phyloP scores from a whole-genome alignment of 2,113 vertebrate genomes.

The Callithrix jacchus region DNA sequence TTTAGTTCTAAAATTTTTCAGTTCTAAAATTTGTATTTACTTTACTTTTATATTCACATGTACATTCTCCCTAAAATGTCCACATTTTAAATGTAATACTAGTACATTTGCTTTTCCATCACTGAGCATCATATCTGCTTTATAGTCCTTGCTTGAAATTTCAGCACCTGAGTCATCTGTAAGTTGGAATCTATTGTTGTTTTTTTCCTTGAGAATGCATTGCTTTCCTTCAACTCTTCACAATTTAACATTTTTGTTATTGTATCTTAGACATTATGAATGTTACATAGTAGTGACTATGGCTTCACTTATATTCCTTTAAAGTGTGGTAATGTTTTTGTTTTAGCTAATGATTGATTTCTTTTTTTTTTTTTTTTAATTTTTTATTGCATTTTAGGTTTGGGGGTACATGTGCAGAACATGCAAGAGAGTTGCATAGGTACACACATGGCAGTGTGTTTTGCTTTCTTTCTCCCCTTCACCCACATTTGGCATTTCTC shows the following conservation, averaged over 20 bases:
- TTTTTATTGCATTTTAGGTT: too few relatives aligned
- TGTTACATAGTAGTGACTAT: neutral
- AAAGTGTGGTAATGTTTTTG: neutral
- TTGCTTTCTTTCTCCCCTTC: too few relatives aligned
- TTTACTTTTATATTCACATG: neutral
- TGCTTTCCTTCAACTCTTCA: neutral
- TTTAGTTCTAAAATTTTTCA: neutral
- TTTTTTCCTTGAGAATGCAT: neutral
- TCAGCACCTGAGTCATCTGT: neutral
- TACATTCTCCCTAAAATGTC: neutral
- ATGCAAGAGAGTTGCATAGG: too few relatives aligned
- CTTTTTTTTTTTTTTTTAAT: too few relatives aligned
- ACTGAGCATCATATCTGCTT: neutral
- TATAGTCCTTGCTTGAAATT: too few relatives aligned
- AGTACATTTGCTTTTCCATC: neutral
- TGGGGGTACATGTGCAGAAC: too few relatives aligned
- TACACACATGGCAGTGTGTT: too few relatives aligned
- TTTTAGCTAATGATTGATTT: neutral
- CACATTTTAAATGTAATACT: neutral
- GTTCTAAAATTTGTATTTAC: neutral
- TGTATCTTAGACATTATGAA: neutral
- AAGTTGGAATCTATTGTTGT: neutral
- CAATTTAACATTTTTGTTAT: neutral
- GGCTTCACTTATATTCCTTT: neutral
- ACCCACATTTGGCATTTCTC: too few relatives aligned